phyloP scores from a whole-genome alignment of 2,888 invertebrate genomes.

The Drosophila flavopinicola region DNA sequence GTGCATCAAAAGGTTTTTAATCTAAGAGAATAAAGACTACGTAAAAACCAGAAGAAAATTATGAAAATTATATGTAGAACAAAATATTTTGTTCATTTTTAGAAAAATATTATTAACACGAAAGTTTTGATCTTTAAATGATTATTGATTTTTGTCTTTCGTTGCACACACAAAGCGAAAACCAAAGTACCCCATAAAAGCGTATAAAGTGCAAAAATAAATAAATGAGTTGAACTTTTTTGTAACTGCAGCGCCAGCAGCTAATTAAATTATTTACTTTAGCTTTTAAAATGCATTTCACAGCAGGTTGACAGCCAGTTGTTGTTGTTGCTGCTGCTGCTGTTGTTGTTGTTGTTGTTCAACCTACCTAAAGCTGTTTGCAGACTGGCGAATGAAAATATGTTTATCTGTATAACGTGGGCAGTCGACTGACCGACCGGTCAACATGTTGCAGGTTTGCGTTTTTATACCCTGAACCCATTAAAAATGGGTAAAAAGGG shows the following conservation, averaged over 20 bases:
- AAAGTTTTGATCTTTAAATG: background rate
- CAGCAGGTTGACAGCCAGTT: conserved; percentile 23
- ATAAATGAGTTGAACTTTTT: conserved; percentile 35
- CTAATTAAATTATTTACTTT: conserved; percentile 77
- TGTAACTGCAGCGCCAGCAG: conserved; percentile 37
- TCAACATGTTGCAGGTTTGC: conserved; percentile 29
- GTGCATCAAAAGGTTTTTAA: no score
- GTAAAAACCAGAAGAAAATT: no score
- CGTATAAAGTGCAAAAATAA: conserved; percentile 27
- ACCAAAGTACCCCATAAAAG: background rate
- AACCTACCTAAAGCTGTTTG: conserved; percentile 2
- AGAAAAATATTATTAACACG: background rate
- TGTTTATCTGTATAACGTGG: conserved; percentile 36
- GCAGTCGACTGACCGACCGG: conserved; percentile 32
- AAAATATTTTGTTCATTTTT: no score
- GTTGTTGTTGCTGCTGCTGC: conserved; percentile 13
- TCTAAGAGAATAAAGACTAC: no score
- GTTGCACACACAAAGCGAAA: background rate
- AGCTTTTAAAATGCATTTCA: conserved; percentile 37
- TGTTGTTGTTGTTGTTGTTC: background rate
- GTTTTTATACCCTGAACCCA: no score
- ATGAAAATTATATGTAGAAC: no score
- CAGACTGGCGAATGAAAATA: conserved; percentile 28
- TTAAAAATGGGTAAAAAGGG: no score
- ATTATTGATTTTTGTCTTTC: background rate